phyloP scores from a whole-genome alignment of 1,140 invertebrate genomes.

The Camponotus floridanus region DNA sequence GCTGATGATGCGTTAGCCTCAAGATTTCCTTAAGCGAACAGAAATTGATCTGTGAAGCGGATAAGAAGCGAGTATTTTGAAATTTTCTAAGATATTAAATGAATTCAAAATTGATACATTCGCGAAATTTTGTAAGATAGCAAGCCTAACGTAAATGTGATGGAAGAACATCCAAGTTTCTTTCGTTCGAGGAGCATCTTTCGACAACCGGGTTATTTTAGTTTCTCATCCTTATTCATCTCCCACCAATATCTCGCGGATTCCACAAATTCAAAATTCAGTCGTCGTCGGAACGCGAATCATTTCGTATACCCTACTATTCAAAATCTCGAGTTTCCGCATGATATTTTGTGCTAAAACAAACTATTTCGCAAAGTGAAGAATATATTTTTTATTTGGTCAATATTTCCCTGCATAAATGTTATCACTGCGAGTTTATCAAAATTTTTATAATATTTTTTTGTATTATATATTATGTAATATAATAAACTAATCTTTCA shows the following conservation, averaged over 20 bases:
- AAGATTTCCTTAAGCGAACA: not conserved
- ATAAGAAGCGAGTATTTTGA: not conserved
- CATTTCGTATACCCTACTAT: constrained; percentile 57
- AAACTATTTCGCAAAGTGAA: not conserved
- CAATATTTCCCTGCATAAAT: not conserved
- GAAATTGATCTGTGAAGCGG: constrained; percentile 26
- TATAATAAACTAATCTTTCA: not conserved
- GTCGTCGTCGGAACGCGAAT: constrained; percentile 69
- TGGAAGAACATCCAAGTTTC: constrained; percentile 61
- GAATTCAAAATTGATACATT: not conserved
- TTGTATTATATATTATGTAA: constrained; percentile 3
- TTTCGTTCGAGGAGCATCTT: constrained; percentile 60
- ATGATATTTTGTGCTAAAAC: not conserved
- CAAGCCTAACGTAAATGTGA: constrained; percentile 32
- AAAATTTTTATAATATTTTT: not conserved
- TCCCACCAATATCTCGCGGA: constrained; percentile 36
- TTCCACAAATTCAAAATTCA: constrained; percentile 73
- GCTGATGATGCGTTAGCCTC: not conserved
- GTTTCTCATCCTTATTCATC: constrained; percentile 62
- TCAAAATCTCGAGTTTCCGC: constrained; percentile 15
- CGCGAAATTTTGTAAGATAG: not conserved
- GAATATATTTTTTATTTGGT: not conserved
- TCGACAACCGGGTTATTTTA: constrained; percentile 75
- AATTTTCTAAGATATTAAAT: not conserved
- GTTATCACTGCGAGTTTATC: not conserved